Evolutionary conservation across 2,797 vertebrate species (phyloP), one percentile per base, ranked within the genome.

Genomic region (Sphenopsis melanotis): DNA sequence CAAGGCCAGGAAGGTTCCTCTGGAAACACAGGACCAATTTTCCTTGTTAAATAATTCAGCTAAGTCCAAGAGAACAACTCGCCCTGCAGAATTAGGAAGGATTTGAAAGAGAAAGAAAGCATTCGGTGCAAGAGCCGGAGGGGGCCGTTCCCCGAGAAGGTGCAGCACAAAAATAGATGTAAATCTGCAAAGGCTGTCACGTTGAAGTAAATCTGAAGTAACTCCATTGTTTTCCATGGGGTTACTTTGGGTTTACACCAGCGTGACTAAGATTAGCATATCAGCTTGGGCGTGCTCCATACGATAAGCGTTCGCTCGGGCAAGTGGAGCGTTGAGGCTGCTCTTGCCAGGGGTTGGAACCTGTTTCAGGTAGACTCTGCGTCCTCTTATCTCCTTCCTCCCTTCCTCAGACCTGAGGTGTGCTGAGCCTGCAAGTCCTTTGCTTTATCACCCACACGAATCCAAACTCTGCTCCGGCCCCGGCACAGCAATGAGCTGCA

Each of bases 161-260:
- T 83, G 77, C 80, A 84, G 85, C 80, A 59, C 59, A 71, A 63
- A 92, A 96, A 89, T 34, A 90, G 87, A 90, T 44, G 77, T 46
- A 93, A 95, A 93, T 88, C 86, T 89, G 74, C 66, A 90, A 78
- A 88, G 56, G 88, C 85, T 76, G 90, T 94, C 88, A 94, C 66
- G 9, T 8, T 94, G 93, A 74, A 90, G 74, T 59, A 93, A 93
- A 95, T 82, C 92, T 92, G 80, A 91, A 96, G 93, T 84, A 90
- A 90, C 92, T 88, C 87, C 5, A 82, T 91, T 95, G 92, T 95
- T 94, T 94, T 61, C 77, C 66, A 4, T 5, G 0, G 77, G 91
- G 83, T 93, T 92, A 90, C 92, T 92, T 74, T 7, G 59, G 74
- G 92, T 42, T 96, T 90, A 87, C 83, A 83, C 83, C 86, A 91